Evolutionary conservation across 2,888 invertebrate species (phyloP), one percentile per base, ranked within the genome.

Genomic region (Ectemnius lituratus): DNA sequence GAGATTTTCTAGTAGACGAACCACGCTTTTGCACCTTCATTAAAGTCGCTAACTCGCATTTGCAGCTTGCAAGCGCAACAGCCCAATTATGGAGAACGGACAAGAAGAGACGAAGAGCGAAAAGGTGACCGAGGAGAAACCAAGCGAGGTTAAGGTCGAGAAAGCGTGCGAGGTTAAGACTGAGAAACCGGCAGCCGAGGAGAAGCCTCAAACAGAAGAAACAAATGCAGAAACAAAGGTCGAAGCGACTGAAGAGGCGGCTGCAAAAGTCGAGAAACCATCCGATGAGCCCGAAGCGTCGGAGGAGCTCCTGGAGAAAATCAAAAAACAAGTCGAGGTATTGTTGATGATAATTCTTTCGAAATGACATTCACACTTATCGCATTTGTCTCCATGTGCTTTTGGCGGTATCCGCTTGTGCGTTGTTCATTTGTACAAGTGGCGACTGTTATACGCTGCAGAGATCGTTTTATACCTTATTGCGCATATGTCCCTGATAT

Each of bases 321-420:
- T 90, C 14, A 87, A 81, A 67, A 62, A 76, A 60, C 88, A 88
- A 76, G 58, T 90, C 2, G 89, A 90, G 85, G 89, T 89, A 84
- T 23, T 23, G 11, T 57, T 59, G 58, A n/a, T 59, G 58, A n/a
- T 13, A 28, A 20, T 20, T n/a, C 5, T 0, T 47, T 37, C 18
- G 18, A 46, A 45, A 8, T 2, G 18, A n/a, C 45, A 18, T 27
- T n/a, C 16, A 16, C 5, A 16, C 37, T 37, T 37, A 37, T 1
- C 37, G 37, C 37, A 37, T 37, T 23, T 37, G 37, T 37, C 8
- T 37, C 37, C 37, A 37, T 37, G 37, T 37, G 37, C 37, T 37
- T 37, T 37, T 37, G 37, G 37, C 37, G 37, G 37, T 8, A 37
- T 37, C 37, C 37, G 11, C 37, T 37, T 37, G 5, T 37, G 37